phyloP scores from a whole-genome alignment of 1,140 invertebrate genomes.

The Uloborus diversus region DNA sequence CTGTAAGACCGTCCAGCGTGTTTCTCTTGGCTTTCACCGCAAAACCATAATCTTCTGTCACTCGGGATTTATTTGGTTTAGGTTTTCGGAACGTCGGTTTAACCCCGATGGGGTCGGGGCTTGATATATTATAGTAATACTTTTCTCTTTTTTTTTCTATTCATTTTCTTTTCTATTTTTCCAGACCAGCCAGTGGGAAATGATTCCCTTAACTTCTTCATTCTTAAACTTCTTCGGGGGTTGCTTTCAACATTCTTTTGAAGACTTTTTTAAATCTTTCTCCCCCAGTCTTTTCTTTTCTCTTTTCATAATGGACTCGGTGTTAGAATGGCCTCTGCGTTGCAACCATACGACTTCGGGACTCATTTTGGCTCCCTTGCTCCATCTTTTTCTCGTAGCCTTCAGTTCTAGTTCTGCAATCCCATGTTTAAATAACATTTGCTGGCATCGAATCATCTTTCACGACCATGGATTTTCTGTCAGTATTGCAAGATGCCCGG shows the following conservation, averaged over 20 bases:
- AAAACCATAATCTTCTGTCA: slow-evolving; percentile 58
- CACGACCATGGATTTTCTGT: no score
- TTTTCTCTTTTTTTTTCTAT: slow-evolving; percentile 36
- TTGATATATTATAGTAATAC: slow-evolving; percentile 57
- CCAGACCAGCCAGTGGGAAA: slow-evolving; percentile 47
- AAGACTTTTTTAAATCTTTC: slow-evolving; percentile 9
- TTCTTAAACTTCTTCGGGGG: slow-evolving; percentile 51
- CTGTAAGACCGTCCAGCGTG: slow-evolving; percentile 10
- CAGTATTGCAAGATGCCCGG: no score
- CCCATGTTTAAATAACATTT: no score
- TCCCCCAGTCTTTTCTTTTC: not conserved
- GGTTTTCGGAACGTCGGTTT: slow-evolving; percentile 40
- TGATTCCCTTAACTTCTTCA: slow-evolving; percentile 57
- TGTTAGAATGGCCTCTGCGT: no score
- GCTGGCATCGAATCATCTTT: no score
- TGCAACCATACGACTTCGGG: no score
- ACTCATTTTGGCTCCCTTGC: no score
- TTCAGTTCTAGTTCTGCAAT: no score
- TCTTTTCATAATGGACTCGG: not conserved
- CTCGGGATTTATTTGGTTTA: slow-evolving; percentile 56
- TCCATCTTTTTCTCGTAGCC: no score
- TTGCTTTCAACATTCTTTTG: slow-evolving; percentile 54
- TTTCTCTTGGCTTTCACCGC: slow-evolving; percentile 45
- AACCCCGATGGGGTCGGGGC: slow-evolving; percentile 42
- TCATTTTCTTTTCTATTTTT: slow-evolving; percentile 9